Evolutionary conservation across 2,113 vertebrate species (phyloP).

Genomic region (Enhydra lutris): DNA sequence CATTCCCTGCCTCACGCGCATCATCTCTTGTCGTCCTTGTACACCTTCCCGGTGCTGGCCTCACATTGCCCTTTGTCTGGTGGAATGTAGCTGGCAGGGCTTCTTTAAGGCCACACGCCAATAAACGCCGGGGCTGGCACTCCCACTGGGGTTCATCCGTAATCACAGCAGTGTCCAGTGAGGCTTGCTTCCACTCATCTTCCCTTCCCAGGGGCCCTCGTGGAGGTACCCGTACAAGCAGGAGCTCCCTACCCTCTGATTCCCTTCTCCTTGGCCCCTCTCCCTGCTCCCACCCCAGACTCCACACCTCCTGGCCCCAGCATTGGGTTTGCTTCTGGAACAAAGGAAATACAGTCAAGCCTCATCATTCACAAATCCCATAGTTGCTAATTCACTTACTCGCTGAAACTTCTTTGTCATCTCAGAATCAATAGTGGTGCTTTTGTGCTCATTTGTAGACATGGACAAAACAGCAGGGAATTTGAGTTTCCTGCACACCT

Average conservation of each 20-base stretch:
- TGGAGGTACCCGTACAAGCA: neutral
- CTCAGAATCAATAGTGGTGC: neutral
- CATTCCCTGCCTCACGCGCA: fast-evolving
- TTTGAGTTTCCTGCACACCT: fast-evolving
- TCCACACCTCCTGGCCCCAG: neutral
- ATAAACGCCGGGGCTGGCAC: neutral
- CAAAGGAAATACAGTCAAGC: neutral
- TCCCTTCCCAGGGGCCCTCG: neutral
- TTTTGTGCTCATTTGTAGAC: neutral
- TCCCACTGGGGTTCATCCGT: neutral
- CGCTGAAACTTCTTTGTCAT: neutral
- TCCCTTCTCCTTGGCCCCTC: neutral
- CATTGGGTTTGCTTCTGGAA: neutral
- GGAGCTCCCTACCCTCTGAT: neutral
- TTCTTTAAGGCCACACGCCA: neutral
- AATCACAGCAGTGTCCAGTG: neutral
- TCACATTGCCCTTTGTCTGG: neutral
- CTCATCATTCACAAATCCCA: neutral
- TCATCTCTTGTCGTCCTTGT: neutral
- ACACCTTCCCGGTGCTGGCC: neutral
- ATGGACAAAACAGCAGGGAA: neutral
- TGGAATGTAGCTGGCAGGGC: neutral
- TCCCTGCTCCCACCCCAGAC: neutral
- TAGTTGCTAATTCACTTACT: neutral
- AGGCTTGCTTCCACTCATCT: neutral